Evolutionary conservation across 2,888 invertebrate species (phyloP), one percentile per base, ranked within the genome.

Genomic region (Aelia acuminata): DNA sequence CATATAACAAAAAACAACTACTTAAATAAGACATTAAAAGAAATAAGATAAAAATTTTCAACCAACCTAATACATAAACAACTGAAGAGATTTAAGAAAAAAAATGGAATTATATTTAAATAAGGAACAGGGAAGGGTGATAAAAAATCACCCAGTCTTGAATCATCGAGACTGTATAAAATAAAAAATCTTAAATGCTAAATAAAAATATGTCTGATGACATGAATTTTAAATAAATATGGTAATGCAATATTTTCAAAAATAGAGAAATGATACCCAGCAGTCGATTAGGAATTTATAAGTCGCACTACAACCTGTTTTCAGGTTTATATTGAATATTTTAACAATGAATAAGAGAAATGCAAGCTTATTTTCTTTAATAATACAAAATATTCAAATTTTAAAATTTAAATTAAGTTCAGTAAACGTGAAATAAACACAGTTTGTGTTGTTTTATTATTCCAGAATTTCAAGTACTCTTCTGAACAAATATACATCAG

Each of bases 101-200:
- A 75, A 75, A 80, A 39, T 80, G 75, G 75, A 80, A 80, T 80
- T 80, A 80, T 43, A 80, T 80, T 80, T 43, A 43, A 80, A 80
- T 22, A 80, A 80, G 75, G 75, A 80, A 80, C 75, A 80, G 75
- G 75, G 43, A 80, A 43, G 75, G 43, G 75, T 80, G 75, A 43
- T 18, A 80, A 15, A n/a, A 80, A 43, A 80, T 80, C 75, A n/a
- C 75, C 43, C 75, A 43, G 22, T 43, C 75, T 43, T 80, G 39
- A 43, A 80, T 43, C 10, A 80, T 43, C 39, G 43, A 35, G n/a
- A 39, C n/a, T n/a, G n/a, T n/a, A n/a, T n/a, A n/a, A n/a, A n/a
- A n/a, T 22, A 39, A 35, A 80, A 39, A 20, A 80, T 70, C 13
- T 26, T 8, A 7, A 63, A 31, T 20, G 4, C 20, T n/a, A n/a